phyloP scores from a whole-genome alignment of 1,140 invertebrate species.

The Magallana gigas region DNA sequence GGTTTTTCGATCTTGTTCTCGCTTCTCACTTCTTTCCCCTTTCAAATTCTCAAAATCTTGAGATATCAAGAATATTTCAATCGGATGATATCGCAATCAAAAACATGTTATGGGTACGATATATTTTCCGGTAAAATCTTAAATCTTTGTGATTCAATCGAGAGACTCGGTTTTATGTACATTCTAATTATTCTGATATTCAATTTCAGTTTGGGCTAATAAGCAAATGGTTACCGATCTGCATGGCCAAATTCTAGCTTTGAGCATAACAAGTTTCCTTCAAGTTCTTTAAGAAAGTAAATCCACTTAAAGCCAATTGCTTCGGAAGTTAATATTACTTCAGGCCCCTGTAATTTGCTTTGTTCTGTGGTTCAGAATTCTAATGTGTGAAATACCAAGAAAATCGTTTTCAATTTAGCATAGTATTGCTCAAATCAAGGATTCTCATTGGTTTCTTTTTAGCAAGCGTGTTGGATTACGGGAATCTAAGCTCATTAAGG shows the following conservation, averaged over 20 bases:
- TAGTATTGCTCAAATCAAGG: background rate
- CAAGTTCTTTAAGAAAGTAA: background rate
- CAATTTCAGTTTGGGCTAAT: too few species aligned
- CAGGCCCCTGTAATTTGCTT: background rate
- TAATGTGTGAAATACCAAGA: constrained; percentile 23
- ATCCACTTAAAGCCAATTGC: constrained; percentile 7
- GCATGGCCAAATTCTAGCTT: background rate
- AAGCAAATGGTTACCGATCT: background rate
- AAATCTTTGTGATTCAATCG: too few species aligned
- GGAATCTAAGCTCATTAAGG: background rate
- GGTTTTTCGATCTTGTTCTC: too few species aligned
- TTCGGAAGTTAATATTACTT: background rate
- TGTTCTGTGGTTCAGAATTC: constrained; percentile 17
- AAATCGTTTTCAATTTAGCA: constrained; percentile 21
- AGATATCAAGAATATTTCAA: too few species aligned
- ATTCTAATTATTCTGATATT: too few species aligned
- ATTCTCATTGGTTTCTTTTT: background rate
- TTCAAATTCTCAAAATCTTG: too few species aligned
- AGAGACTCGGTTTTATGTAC: too few species aligned
- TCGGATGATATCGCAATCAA: too few species aligned
- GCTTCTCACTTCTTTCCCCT: too few species aligned
- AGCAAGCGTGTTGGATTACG: background rate
- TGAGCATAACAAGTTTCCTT: background rate
- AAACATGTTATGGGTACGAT: too few species aligned
- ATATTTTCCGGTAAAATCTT: too few species aligned